These are phyloP conservation scores for Gymnothorax javanicus DNA, from an alignment of 2,797 vertebrate genomes.

Conservation along the genomic window DNA sequence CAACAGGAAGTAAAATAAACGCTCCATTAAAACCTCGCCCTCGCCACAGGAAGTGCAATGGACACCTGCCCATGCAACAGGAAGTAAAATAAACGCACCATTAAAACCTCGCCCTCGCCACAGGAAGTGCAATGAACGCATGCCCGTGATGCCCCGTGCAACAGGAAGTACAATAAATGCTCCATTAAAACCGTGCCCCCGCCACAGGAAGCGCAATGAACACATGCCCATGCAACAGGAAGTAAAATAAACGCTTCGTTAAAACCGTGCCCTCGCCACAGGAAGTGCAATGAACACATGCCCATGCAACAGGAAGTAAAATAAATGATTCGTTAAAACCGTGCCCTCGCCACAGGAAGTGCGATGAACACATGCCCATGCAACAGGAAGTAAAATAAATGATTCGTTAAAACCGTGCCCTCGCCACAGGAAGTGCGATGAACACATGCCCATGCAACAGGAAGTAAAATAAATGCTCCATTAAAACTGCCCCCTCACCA, in stretches of 20 bases:
- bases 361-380: slow-evolving; percentile 24
- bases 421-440: neutral
- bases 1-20: slow-evolving; percentile 78
- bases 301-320: slow-evolving; percentile 56
- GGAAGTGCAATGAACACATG: slow-evolving; percentile 77
- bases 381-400: slow-evolving; percentile 78
- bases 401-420: slow-evolving; percentile 76
- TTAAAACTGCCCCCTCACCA: slow-evolving; percentile 46
- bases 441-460: no score
- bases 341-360: neutral
- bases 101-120: slow-evolving; percentile 48
- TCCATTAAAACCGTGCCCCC: slow-evolving; percentile 74
- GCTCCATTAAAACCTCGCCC: slow-evolving; percentile 76
- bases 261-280: slow-evolving; percentile 51
- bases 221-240: no score
- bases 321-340: neutral
- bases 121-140: slow-evolving; percentile 78
- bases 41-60: slow-evolving; percentile 74
- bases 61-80: slow-evolving; percentile 56
- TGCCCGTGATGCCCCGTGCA: slow-evolving; percentile 56
- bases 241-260: neutral
- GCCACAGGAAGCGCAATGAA: no score
- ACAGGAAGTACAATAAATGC: slow-evolving; percentile 79
- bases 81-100: neutral
- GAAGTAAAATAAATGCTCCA: neutral